Percentiles rank a stretch among this genome's conserved stretches.
These are phyloP conservation scores for Archaeoteleia sp. DNA, from an alignment of 2,888 invertebrate species.

Conservation along the genomic window DNA sequence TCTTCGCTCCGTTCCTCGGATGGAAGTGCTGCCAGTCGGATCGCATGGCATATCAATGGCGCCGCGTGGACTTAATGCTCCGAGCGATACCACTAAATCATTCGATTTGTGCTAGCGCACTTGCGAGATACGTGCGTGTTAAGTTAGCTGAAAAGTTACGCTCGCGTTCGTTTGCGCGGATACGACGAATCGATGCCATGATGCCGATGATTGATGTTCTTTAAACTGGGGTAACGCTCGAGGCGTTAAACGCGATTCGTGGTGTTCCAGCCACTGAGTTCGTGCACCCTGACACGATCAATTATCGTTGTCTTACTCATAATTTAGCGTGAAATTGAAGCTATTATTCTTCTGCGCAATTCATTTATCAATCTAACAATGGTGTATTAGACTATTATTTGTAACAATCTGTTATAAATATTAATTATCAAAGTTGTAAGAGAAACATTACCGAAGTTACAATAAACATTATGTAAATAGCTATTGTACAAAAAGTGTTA, in stretches of 20 bases:
- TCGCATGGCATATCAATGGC: constrained; percentile 9
- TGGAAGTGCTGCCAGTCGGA: neutral
- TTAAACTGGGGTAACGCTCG: constrained; percentile 41
- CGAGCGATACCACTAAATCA: constrained; percentile 34
- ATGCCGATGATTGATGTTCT: constrained; percentile 40
- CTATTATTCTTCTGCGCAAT: too few species aligned
- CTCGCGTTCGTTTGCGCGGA: constrained; percentile 30
- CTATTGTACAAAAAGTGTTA: too few species aligned
- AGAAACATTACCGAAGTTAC: too few species aligned
- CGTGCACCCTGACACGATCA: constrained; percentile 33
- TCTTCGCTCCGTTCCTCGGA: neutral
- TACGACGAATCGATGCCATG: constrained; percentile 41
- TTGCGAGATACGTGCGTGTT: constrained; percentile 8
- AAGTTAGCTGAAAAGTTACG: constrained; percentile 33
- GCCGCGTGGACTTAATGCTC: constrained; percentile 14
- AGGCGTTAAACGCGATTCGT: constrained; percentile 26
- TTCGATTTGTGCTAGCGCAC: constrained; percentile 18
- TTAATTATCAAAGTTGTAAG: too few species aligned
- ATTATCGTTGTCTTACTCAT: too few species aligned
- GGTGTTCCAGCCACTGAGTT: constrained; percentile 26
- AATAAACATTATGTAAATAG: too few species aligned
- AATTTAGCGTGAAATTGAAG: too few species aligned
- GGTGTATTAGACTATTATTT: too few species aligned
- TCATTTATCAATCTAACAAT: too few species aligned
- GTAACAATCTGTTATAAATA: too few species aligned